Base-by-base conservation (phyloP, 2,888 invertebrate species). In the Andrena flavipes region DNA sequence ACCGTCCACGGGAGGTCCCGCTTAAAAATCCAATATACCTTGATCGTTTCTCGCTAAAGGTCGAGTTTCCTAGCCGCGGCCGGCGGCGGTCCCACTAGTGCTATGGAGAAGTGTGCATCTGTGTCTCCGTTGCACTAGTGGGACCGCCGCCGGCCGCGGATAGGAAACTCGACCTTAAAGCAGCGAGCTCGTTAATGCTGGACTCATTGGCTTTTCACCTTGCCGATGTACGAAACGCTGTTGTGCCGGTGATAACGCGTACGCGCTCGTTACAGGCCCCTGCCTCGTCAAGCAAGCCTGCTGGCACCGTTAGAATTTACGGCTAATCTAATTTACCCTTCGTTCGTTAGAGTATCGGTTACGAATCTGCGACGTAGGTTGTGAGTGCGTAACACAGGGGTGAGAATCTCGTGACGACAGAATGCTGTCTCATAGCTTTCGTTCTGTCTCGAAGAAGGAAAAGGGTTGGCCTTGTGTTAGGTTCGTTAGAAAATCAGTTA, bases 11-110 rank as follows among this genome's bases (percentile, higher is more conserved):
- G 78, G 84, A 68, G 80, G 76, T 78, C 73, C 67, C 80, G n/a
- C 67, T 85, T 84, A 84, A 87, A 84, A 87, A 85, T 87, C 84
- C 87, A 87, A 87, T 87, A 87, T 84, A 76, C 75, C 60, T 10
- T 42, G 56, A 72, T 72, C 62, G 76, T 35, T 63, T 51, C 48
- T 60, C 54, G 33, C 65, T 35, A 67, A n/a, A n/a, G n/a, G n/a
- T n/a, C n/a, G n/a, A n/a, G n/a, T n/a, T n/a, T n/a, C n/a, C n/a
- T n/a, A n/a, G n/a, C n/a, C n/a, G n/a, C n/a, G n/a, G n/a, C n/a
- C n/a, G n/a, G n/a, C n/a, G n/a, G n/a, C n/a, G n/a, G n/a, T n/a
- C n/a, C n/a, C n/a, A n/a, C n/a, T n/a, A n/a, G n/a, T n/a, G n/a
- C n/a, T n/a, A n/a, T n/a, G n/a, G n/a, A n/a, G n/a, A n/a, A n/a